These are phyloP conservation scores for Hyaena hyaena DNA, from an alignment of 2,113 vertebrate species.

Conservation along the genomic window DNA sequence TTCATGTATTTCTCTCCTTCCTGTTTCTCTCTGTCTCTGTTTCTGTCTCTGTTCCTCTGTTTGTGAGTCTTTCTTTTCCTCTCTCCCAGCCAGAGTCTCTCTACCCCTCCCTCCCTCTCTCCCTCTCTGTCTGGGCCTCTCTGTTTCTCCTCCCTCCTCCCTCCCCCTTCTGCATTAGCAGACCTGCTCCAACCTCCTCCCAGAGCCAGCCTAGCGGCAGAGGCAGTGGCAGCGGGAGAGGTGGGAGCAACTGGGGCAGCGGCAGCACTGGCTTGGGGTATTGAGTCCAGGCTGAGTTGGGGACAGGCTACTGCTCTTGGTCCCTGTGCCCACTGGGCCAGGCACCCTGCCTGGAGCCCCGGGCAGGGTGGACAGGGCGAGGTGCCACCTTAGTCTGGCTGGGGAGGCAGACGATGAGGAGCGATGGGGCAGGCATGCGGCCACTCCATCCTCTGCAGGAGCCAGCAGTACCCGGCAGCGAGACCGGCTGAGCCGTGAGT, in stretches of 20 bases:
- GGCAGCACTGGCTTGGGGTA: conserved; percentile 44
- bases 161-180: conserved; percentile 78
- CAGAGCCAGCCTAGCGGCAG: conserved; percentile 73
- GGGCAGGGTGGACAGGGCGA: conserved; percentile 56
- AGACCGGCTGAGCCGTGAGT: conserved; percentile 71
- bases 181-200: conserved; percentile 79
- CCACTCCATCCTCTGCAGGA: conserved; percentile 98
- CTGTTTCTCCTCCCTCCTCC: conserved; percentile 71
- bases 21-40: conserved; percentile 44
- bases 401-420: conserved; percentile 87
- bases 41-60: conserved; percentile 38
- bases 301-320: not conserved
- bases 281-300: conserved; percentile 61
- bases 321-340: conserved; percentile 46
- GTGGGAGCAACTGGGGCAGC: conserved; percentile 55
- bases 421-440: conserved; percentile 98
- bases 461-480: conserved; percentile 92
- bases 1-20: not conserved
- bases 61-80: conserved; percentile 49
- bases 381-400: conserved; percentile 72
- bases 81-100: conserved; percentile 32
- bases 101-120: conserved; percentile 38
- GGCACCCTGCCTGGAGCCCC: conserved; percentile 37
- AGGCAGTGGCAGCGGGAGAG: conserved; percentile 67
- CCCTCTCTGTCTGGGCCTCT: conserved; percentile 69